Conservation (phyloP, 2,797 vertebrate species). For the Coluber constrictor region DNA sequence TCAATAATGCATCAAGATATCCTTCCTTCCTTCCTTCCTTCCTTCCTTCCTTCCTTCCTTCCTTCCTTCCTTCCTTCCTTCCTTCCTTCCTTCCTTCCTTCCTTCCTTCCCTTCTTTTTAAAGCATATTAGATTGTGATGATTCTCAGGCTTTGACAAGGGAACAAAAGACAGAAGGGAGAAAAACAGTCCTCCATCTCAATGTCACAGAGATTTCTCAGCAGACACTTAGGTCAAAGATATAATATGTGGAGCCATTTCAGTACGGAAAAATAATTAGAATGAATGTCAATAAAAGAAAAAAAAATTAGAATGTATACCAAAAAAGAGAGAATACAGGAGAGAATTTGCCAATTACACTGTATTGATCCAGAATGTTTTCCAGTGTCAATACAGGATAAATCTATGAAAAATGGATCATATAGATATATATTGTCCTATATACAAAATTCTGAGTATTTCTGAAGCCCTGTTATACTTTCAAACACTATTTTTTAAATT, state of each 20-base stretch:
- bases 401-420: background rate
- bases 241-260: rapidly evolving
- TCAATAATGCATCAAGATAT: constrained; percentile 37
- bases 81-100: background rate
- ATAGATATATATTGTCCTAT: no score
- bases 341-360: background rate
- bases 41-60: background rate
- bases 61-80: background rate
- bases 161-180: background rate
- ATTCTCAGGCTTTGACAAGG: constrained; percentile 20
- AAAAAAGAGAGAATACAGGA: background rate
- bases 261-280: background rate
- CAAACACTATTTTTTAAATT: background rate
- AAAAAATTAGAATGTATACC: background rate
- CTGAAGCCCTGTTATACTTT: background rate
- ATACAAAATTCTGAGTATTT: background rate
- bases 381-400: background rate
- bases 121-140: constrained; percentile 45
- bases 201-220: constrained; percentile 22
- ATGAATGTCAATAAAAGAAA: background rate
- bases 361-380: background rate
- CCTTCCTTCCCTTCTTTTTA: background rate
- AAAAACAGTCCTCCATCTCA: constrained; percentile 28
- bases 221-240: background rate
- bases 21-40: background rate